These are phyloP conservation scores for Thamnaconus septentrionalis DNA, from an alignment of 2,113 vertebrate species.

Conservation along the genomic window DNA sequence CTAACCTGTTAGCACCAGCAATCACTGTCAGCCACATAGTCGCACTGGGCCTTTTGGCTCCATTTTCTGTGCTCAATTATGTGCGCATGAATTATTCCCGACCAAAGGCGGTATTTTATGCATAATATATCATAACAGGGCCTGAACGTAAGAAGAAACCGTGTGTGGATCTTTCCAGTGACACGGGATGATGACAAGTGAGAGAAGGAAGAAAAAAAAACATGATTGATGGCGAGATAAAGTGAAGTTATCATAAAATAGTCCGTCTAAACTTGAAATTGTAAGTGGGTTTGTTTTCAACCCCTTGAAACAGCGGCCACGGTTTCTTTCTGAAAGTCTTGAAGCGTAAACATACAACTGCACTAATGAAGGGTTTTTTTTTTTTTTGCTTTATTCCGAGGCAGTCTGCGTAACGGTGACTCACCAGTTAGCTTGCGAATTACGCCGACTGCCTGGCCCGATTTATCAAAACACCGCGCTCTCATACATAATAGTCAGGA, in stretches of 20 bases:
- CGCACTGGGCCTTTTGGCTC: conserved; percentile 34
- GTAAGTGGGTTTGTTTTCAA: conserved; percentile 3
- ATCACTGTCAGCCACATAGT: conserved; percentile 33
- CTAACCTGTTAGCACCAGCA: conserved; percentile 12
- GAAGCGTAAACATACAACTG: no score
- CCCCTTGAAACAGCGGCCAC: neutral
- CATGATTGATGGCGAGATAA: neutral
- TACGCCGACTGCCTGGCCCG: no score
- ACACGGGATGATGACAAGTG: conserved; percentile 25
- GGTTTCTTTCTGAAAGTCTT: neutral
- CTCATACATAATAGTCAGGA: conserved; percentile 10
- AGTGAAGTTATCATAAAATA: conserved; percentile 2
- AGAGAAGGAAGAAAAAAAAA: conserved; percentile 16
- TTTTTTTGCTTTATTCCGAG: no score
- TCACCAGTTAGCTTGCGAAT: no score
- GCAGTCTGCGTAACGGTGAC: no score
- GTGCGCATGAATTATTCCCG: conserved; percentile 50
- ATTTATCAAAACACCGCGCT: no score
- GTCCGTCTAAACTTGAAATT: neutral
- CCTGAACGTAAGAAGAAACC: conserved; percentile 12
- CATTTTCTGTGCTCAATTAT: conserved; percentile 43
- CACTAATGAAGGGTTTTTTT: no score
- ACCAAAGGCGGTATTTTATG: conserved; percentile 48
- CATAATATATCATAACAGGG: conserved; percentile 40
- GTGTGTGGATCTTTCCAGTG: neutral